phyloP scores from a whole-genome alignment of 2,888 invertebrate species.

The Erannis defoliaria region DNA sequence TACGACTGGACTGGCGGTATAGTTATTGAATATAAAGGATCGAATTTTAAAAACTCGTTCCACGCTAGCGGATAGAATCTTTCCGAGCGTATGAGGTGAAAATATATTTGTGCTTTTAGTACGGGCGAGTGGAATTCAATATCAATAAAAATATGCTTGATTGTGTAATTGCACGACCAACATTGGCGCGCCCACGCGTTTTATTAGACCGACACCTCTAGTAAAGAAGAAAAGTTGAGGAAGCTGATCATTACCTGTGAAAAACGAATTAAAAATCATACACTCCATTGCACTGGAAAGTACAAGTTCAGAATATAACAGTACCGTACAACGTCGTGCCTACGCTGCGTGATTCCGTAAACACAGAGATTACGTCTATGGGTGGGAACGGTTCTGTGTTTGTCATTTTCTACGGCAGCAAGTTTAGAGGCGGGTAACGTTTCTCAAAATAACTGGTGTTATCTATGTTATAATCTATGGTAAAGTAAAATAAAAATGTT shows the following conservation, averaged over 20 bases:
- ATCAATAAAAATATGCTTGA: too few relatives aligned
- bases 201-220: too few relatives aligned
- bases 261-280: slow-evolving; percentile 9
- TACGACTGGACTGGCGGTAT: too few relatives aligned
- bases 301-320: slow-evolving; percentile 48
- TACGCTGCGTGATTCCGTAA: slow-evolving; percentile 48
- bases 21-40: too few relatives aligned
- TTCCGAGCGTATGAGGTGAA: too few relatives aligned
- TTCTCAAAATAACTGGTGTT: slow-evolving; percentile 2
- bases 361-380: slow-evolving; percentile 11
- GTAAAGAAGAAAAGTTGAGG: neutral
- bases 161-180: too few relatives aligned
- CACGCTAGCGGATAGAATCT: too few relatives aligned
- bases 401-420: slow-evolving; percentile 38
- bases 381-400: slow-evolving; percentile 25
- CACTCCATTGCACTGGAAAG: slow-evolving; percentile 57
- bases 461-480: neutral
- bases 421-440: slow-evolving; percentile 25
- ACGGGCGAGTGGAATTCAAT: too few relatives aligned
- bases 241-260: neutral
- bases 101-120: too few relatives aligned
- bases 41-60: too few relatives aligned
- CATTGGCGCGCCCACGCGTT: too few relatives aligned
- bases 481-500: neutral
- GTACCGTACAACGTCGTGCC: slow-evolving; percentile 22